These are phyloP conservation scores for Manis pentadactyla DNA, from an alignment of 2,797 vertebrate species.

Conservation along the genomic window DNA sequence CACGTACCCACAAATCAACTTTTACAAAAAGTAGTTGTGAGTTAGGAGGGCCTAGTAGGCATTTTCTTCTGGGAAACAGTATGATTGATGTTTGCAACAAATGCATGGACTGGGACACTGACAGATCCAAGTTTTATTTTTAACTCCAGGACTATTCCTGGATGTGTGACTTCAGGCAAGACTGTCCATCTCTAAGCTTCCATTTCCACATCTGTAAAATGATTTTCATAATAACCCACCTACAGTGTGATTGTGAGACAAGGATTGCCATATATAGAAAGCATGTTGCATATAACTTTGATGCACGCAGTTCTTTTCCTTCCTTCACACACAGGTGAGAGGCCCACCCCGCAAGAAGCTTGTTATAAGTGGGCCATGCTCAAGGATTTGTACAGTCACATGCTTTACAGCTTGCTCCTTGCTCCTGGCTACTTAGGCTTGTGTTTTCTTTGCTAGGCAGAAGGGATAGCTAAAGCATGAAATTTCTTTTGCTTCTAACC, in stretches of 20 bases:
- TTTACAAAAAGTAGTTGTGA: not conserved
- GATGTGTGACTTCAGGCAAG: conserved; percentile 12
- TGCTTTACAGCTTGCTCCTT: not conserved
- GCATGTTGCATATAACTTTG: not conserved
- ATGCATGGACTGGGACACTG: fast-evolving
- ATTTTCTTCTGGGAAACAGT: not conserved
- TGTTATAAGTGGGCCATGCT: not conserved
- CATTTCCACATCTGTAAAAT: conserved; percentile 28
- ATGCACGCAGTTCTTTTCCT: not conserved
- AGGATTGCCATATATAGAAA: not conserved
- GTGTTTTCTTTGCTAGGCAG: not conserved
- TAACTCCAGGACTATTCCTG: not conserved
- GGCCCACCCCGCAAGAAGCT: not conserved
- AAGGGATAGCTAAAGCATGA: not conserved
- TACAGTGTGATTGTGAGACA: not conserved
- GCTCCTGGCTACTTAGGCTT: not conserved
- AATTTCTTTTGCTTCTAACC: conserved; percentile 18
- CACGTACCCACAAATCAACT: not conserved
- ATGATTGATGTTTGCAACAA: not conserved
- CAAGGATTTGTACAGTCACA: not conserved
- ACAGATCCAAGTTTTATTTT: conserved; percentile 27
- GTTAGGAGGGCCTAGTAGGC: not conserved
- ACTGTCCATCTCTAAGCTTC: conserved; percentile 1
- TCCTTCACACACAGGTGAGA: not conserved
- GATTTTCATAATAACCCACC: conserved; percentile 1